phyloP scores from a whole-genome alignment of 2,888 invertebrate genomes.

The Calliphora vomitoria region DNA sequence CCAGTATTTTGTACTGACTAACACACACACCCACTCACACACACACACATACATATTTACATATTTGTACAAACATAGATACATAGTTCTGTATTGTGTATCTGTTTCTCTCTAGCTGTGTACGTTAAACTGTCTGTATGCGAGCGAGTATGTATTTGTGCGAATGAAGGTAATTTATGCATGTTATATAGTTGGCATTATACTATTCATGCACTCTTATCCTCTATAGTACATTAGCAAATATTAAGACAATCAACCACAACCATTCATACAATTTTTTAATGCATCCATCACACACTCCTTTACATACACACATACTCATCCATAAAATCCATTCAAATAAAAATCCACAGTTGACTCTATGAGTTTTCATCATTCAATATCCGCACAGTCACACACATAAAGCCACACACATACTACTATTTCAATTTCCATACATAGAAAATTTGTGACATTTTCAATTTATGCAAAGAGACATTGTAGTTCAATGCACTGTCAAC shows the following conservation, averaged over 20 bases:
- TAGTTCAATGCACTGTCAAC: conserved; percentile 47
- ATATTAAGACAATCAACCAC: conserved; percentile 61
- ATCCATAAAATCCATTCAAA: conserved; percentile 4
- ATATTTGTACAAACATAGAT: conserved; percentile 13
- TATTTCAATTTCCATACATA: conserved; percentile 42
- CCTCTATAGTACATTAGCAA: conserved; percentile 51
- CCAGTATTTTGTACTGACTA: conserved; percentile 10
- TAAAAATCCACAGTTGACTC: conserved; percentile 25
- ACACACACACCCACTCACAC: conserved; percentile 3
- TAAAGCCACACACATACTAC: background rate
- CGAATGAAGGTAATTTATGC: conserved; percentile 34
- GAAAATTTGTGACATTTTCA: conserved; percentile 58
- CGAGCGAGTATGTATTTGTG: background rate
- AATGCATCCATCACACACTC: background rate
- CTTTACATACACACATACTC: background rate
- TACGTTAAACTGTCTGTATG: background rate
- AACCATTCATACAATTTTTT: conserved; percentile 42
- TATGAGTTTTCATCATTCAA: conserved; percentile 43
- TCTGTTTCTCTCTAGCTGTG: background rate
- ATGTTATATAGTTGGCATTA: conserved; percentile 31
- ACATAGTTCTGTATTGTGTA: conserved; percentile 20
- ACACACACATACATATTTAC: background rate
- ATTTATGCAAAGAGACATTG: conserved; percentile 39
- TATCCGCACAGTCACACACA: background rate
- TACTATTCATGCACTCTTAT: conserved; percentile 35